Evolutionary conservation across 2,113 vertebrate genomes (phyloP), one percentile per base, ranked within the genome.

Genomic region (Boulengeromyrus knoepffleri): DNA sequence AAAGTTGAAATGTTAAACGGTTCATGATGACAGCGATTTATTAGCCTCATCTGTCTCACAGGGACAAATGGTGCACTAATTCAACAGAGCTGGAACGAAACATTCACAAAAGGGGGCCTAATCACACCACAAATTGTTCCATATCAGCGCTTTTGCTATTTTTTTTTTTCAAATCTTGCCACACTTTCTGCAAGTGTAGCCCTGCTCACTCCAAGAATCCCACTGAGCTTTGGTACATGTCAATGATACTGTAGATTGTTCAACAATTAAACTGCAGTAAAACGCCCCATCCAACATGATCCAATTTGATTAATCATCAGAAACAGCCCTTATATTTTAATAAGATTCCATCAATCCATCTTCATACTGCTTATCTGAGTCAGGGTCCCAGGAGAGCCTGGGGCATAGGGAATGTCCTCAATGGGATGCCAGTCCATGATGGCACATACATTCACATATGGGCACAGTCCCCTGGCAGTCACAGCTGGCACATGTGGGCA

Each of bases 21-120:
- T 77, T 90, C 31, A 77, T 86, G 27, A 91, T 88, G 87, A 88
- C 90, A 92, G 85, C 86, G 56, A 90, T 89, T 85, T 89, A 90
- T 89, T 91, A 19, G 53, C 27, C 85, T 24, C 50, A n/a, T 89
- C 84, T 85, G 88, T 91, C 53, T 91, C 19, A n/a, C 88, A 88
- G 49, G 83, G 36, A 70, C 77, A 87, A 88, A 87, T 53, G 62
- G 77, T 77, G 70, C 47, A 47, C 83, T 90, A 86, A 90, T 89
- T 90, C 89, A 83, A 89, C 85, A 90, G 77, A 89, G 91, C 90
- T 91, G 91, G 89, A 91, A 91, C 89, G 89, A 90, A 91, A 90
- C 88, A 46, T 56, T 89, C 88, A 88, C 58, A 92, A 88, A 89
- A 66, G 87, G 24, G 42, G 21, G 42, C 85, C 87, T 91, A 90